Percentiles rank a stretch among this genome's conserved stretches.
phyloP scores from a whole-genome alignment of 2,113 vertebrate species.

The Rhagologus leucostigma region DNA sequence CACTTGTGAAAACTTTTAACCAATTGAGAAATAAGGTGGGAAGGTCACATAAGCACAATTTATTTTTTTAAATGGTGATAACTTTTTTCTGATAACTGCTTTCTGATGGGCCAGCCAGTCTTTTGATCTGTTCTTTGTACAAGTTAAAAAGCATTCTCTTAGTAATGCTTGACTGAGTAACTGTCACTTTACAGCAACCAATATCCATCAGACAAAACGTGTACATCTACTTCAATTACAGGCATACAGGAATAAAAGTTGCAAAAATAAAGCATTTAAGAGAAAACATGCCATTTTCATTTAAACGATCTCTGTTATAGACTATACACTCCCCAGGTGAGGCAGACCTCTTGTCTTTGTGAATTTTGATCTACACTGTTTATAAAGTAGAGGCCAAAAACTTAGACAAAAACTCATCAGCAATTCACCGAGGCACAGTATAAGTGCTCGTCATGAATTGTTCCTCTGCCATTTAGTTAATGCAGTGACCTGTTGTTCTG shows the following conservation, averaged over 20 bases:
- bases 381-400: not conserved
- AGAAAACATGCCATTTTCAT: not conserved
- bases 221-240: not conserved
- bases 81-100: not conserved
- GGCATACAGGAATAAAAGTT: not conserved
- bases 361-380: not conserved
- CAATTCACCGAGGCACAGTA: not conserved
- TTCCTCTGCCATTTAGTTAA: not conserved
- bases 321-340: not conserved
- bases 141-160: not conserved
- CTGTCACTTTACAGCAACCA: not conserved
- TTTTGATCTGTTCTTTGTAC: not conserved
- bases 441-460: not conserved
- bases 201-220: not conserved
- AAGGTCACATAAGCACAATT: not conserved
- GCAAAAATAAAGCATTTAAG: not conserved
- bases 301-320: not conserved
- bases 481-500: slow-evolving; percentile 2
- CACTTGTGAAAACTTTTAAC: not conserved
- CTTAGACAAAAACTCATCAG: not conserved
- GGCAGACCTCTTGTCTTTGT: not conserved
- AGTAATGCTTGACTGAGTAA: not conserved
- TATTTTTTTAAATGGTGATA: not conserved
- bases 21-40: not conserved
- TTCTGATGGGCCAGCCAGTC: not conserved